phyloP scores from a whole-genome alignment of 2,113 vertebrate species.

The Ochotona princeps region DNA sequence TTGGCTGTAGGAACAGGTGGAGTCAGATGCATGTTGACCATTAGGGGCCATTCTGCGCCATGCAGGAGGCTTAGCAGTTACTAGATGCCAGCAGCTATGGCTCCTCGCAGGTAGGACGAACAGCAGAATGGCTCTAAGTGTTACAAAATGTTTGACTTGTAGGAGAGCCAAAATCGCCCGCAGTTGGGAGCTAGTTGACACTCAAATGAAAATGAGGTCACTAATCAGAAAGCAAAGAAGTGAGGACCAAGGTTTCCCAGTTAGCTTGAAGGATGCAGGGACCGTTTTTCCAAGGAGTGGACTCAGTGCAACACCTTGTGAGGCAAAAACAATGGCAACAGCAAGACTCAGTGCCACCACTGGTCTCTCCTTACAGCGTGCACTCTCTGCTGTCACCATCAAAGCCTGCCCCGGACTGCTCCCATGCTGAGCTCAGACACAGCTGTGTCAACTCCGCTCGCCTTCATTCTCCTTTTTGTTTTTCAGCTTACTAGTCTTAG shows the following conservation, averaged over 20 bases:
- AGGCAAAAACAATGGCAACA: background rate
- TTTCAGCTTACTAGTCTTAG: background rate
- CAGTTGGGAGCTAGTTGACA: background rate
- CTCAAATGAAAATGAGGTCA: background rate
- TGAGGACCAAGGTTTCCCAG: background rate
- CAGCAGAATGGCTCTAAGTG: background rate
- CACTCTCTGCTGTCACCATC: background rate
- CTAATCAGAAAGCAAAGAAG: background rate
- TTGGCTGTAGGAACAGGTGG: background rate
- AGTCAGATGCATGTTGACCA: background rate
- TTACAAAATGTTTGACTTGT: background rate
- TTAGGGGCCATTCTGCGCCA: background rate
- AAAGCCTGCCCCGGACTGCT: background rate
- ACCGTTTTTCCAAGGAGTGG: background rate
- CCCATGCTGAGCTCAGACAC: background rate
- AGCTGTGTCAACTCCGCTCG: background rate
- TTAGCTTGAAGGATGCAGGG: background rate
- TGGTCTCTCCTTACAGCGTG: background rate
- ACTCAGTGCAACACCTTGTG: background rate
- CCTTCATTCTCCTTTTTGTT: background rate
- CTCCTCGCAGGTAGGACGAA: background rate
- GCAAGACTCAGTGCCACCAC: background rate
- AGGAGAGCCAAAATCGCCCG: background rate
- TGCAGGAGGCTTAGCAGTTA: background rate
- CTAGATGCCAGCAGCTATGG: background rate